Conservation (phyloP, 2,113 vertebrate species). For the Cygnus buccinator region DNA sequence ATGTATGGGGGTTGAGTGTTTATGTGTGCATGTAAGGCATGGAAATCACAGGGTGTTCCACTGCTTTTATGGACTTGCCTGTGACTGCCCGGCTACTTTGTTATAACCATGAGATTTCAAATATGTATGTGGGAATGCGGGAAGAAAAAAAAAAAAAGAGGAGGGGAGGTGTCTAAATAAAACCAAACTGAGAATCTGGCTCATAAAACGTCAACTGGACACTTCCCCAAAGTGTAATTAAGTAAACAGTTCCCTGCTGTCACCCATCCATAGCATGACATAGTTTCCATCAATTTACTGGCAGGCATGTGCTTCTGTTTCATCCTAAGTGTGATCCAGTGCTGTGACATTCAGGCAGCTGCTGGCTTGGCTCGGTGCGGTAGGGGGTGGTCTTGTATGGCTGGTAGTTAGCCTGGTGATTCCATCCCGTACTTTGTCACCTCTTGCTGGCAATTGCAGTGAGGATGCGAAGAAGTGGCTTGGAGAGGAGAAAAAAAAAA, state of each 20-base stretch:
- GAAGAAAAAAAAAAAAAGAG: background rate
- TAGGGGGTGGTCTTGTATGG: background rate
- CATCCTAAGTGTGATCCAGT: background rate
- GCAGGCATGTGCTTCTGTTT: background rate
- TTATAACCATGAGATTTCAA: background rate
- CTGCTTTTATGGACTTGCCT: background rate
- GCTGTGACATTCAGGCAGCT: background rate
- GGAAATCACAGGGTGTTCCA: background rate
- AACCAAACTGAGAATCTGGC: background rate
- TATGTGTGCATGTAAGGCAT: rapidly evolving
- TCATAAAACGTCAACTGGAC: background rate
- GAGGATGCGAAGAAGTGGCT: background rate
- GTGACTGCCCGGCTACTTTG: background rate
- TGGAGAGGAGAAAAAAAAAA: background rate
- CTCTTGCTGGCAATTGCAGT: background rate
- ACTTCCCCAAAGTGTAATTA: background rate
- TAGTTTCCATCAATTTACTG: background rate
- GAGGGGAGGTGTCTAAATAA: background rate
- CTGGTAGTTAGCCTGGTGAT: rapidly evolving
- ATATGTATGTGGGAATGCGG: background rate
- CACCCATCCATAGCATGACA: background rate
- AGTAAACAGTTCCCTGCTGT: background rate
- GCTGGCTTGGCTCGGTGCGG: background rate
- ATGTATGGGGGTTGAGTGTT: background rate
- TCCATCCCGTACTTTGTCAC: background rate